phyloP scores from a whole-genome alignment of 2,113 vertebrate genomes.

The Melanocharis versteri region DNA sequence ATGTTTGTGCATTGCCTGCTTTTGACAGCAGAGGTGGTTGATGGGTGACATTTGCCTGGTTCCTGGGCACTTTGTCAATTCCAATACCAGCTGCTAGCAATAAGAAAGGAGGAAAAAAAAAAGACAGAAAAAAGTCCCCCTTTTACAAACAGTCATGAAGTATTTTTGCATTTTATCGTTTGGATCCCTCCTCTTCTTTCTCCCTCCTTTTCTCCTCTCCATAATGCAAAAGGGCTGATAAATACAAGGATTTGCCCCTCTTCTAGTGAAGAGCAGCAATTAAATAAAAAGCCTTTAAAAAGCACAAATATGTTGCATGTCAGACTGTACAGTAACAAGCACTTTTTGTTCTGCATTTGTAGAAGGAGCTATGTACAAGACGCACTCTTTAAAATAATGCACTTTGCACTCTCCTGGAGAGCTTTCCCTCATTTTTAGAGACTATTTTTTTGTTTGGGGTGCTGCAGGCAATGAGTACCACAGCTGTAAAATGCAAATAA shows the following conservation, averaged over 20 bases:
- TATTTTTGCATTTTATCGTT: not conserved
- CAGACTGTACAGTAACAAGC: conserved; percentile 9
- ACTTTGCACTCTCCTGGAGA: conserved; percentile 67
- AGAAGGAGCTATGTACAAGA: not conserved
- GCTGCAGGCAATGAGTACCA: not conserved
- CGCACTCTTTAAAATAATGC: conserved; percentile 70
- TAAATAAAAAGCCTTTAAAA: conserved; percentile 12
- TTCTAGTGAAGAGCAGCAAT: not conserved
- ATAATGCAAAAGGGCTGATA: conserved; percentile 21
- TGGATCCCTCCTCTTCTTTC: not conserved
- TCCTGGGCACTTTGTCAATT: not conserved
- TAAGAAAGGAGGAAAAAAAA: not conserved
- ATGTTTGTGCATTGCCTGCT: not conserved
- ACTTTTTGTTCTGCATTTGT: conserved; percentile 16
- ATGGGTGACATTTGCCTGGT: not conserved
- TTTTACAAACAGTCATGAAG: not conserved
- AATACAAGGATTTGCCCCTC: not conserved
- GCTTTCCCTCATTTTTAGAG: conserved; percentile 19
- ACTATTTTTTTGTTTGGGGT: not conserved
- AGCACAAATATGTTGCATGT: conserved; percentile 22
- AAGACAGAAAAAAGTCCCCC: not conserved
- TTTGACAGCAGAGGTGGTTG: conserved; percentile 10
- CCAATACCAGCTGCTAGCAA: conserved; percentile 5
- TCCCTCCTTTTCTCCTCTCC: not conserved
- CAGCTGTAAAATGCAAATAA: not conserved